Base-by-base conservation (phyloP, 2,888 invertebrate genomes). In the Nymphalis polychloros region DNA sequence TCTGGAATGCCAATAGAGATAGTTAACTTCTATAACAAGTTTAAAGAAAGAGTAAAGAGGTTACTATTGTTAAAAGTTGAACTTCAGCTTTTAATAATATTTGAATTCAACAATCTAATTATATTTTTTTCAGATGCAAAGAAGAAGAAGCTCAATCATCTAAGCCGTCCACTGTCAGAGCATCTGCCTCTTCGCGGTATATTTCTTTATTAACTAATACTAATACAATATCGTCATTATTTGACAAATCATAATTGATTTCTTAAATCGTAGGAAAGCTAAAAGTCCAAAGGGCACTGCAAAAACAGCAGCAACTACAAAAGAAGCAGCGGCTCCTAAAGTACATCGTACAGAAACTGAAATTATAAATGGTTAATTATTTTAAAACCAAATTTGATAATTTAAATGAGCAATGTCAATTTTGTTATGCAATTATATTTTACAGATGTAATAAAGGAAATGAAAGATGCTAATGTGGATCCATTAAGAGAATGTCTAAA, bases 261-360 rank as follows among this genome's bases (percentile, higher is more conserved):
- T 55, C n/a, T 64, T 47, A 50, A 50, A n/a, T 76, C 79, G 59
- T 70, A 89, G 89, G 72, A 89, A 87, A 81, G 1, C 76, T 6
- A 86, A 84, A 72, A 82, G 81, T 71, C 80, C 87, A 31, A 88
- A 85, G 75, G 60, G 27, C 64, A 16, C 74, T 66, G 59, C 76
- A 16, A 78, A 83, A 71, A 35, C 75, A 6, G 49, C 73, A 48
- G 16, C 53, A 7, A 50, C 77, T 8, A 8, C 72, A 46, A 81
- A 80, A 73, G 81, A 82, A 31, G 67, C 67, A 13, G 48, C 66
- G 13, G 50, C 80, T 2, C 80, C 83, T 8, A 80, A 76, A 72
- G 84, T 82, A 73, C 79, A 78, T 59, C 77, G 85, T 67, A 85
- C 83, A 10, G 91, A 90, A 75, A 80, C 87, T 17, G 91, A 92